These are phyloP conservation scores for Nyctereutes procyonoides DNA, from an alignment of 2,113 vertebrate genomes.

Conservation along the genomic window DNA sequence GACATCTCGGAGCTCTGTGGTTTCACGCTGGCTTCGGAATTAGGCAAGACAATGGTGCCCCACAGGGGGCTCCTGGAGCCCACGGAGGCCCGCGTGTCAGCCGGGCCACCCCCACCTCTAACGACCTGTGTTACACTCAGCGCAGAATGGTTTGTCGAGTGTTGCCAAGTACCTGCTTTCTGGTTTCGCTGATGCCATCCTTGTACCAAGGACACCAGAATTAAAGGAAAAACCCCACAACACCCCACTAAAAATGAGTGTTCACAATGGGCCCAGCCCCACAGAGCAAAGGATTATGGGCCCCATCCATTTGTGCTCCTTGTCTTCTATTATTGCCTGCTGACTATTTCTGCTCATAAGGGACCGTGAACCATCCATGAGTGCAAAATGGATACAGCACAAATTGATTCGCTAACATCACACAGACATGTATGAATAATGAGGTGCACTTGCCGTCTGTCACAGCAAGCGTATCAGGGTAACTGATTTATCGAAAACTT, in stretches of 20 bases:
- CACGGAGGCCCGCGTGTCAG: too few species aligned
- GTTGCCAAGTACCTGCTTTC: slow-evolving; percentile 76
- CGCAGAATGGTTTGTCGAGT: slow-evolving; percentile 78
- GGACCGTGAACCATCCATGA: slow-evolving; percentile 82
- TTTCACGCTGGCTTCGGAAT: neutral
- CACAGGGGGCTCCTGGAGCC: slow-evolving; percentile 66
- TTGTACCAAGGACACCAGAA: slow-evolving; percentile 76
- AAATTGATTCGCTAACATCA: slow-evolving; percentile 86
- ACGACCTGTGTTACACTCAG: slow-evolving; percentile 75
- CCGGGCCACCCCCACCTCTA: slow-evolving; percentile 63
- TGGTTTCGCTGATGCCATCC: slow-evolving; percentile 69
- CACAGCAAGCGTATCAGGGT: slow-evolving; percentile 75
- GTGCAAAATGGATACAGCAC: slow-evolving; percentile 84
- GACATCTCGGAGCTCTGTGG: neutral
- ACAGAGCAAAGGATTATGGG: slow-evolving; percentile 76
- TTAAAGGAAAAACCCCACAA: slow-evolving; percentile 60
- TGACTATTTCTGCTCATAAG: slow-evolving; percentile 83
- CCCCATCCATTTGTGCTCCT: slow-evolving; percentile 70
- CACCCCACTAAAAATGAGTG: slow-evolving; percentile 70
- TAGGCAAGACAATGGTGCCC: slow-evolving; percentile 56
- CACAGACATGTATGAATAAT: slow-evolving; percentile 84
- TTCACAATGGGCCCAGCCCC: slow-evolving; percentile 71
- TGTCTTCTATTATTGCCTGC: slow-evolving; percentile 82
- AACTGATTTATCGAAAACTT: slow-evolving; percentile 84
- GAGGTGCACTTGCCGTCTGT: slow-evolving; percentile 82